These are phyloP conservation scores for Zaprionus obscuricornis DNA, from an alignment of 2,888 invertebrate genomes.

Conservation along the genomic window DNA sequence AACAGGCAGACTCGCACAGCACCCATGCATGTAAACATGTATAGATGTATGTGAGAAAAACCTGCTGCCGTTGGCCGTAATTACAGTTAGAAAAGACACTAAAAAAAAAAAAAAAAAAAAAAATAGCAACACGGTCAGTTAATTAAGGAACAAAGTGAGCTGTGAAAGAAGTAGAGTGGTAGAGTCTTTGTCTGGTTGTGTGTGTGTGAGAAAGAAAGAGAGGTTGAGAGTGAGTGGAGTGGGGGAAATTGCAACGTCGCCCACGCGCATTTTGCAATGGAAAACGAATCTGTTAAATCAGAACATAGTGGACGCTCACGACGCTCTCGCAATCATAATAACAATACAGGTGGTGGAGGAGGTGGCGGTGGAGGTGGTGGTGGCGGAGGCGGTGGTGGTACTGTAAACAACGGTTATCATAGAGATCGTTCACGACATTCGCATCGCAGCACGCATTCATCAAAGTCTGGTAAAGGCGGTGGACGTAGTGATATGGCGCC, in stretches of 20 bases:
- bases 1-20: too few relatives aligned
- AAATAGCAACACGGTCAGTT: constrained; percentile 59
- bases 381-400: constrained; percentile 82
- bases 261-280: constrained; percentile 86
- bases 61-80: constrained; percentile 66
- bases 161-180: neutral
- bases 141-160: constrained; percentile 46
- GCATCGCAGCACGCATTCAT: constrained; percentile 85
- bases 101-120: too few relatives aligned
- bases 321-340: constrained; percentile 86
- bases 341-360: constrained; percentile 66
- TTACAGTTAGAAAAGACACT: constrained; percentile 73
- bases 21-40: constrained; percentile 43
- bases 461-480: constrained; percentile 86
- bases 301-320: constrained; percentile 93
- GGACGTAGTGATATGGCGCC: constrained; percentile 89
- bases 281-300: constrained; percentile 96
- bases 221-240: too few relatives aligned
- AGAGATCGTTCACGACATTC: constrained; percentile 86
- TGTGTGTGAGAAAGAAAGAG: too few relatives aligned
- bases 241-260: constrained; percentile 26
- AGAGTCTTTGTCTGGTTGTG: neutral
- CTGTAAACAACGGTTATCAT: constrained; percentile 84
- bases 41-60: constrained; percentile 45
- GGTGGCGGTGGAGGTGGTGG: constrained; percentile 76